These are phyloP conservation scores for Brassicogethes aeneus DNA, from an alignment of 2,888 invertebrate species.

Conservation along the genomic window DNA sequence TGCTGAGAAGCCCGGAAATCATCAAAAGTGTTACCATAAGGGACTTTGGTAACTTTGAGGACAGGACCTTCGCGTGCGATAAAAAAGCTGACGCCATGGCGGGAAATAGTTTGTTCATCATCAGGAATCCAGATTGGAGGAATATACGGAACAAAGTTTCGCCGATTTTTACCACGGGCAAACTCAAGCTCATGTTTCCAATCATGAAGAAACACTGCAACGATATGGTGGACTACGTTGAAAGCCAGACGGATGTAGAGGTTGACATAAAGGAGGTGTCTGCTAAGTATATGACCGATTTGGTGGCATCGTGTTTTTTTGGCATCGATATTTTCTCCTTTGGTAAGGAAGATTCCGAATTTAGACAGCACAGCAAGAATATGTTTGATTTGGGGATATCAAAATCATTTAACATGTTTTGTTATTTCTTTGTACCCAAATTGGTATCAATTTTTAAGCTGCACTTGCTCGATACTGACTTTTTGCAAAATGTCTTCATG, in stretches of 20 bases:
- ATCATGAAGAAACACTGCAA: constrained; percentile 38
- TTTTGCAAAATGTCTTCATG: constrained; percentile 31
- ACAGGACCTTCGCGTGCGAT: constrained; percentile 42
- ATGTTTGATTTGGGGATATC: constrained; percentile 31
- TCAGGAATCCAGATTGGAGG: constrained; percentile 46
- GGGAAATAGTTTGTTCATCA: constrained; percentile 39
- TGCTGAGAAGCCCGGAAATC: constrained; percentile 40
- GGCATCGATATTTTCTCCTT: constrained; percentile 40
- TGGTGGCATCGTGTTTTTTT: constrained; percentile 42
- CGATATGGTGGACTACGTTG: constrained; percentile 30
- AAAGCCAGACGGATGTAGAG: constrained; percentile 16
- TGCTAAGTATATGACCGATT: constrained; percentile 40
- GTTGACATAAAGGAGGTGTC: constrained; percentile 31
- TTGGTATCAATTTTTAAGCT: constrained; percentile 32
- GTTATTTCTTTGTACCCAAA: constrained; percentile 32
- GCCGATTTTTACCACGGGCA: constrained; percentile 47
- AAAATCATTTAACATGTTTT: constrained; percentile 25
- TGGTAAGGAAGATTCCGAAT: constrained; percentile 32
- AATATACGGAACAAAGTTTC: constrained; percentile 44
- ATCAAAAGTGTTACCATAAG: constrained; percentile 41
- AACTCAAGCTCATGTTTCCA: constrained; percentile 45
- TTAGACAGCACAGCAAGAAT: constrained; percentile 33
- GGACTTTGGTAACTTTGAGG: constrained; percentile 43
- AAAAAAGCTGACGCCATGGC: constrained; percentile 39
- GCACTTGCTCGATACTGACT: constrained; percentile 31